Evolutionary conservation across 2,797 vertebrate species (phyloP).

Genomic region (Erithacus rubecula): DNA sequence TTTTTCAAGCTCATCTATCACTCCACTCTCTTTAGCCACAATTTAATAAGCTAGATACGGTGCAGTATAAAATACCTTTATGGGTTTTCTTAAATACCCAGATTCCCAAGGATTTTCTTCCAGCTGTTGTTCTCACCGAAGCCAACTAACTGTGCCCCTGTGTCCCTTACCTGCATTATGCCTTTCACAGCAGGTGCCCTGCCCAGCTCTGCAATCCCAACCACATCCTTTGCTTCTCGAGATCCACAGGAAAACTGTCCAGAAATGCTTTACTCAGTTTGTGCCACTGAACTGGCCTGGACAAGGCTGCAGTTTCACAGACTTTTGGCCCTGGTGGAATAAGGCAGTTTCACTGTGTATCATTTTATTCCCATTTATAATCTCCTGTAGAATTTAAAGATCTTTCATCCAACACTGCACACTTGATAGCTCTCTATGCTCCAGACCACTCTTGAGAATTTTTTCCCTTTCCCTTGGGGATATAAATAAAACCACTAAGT

Average conservation of each 20-base stretch:
- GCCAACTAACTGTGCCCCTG: not conserved
- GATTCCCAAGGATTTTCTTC: not conserved
- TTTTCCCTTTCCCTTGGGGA: not conserved
- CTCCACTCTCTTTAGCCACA: not conserved
- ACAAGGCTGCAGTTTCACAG: not conserved
- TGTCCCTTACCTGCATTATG: not conserved
- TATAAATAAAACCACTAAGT: not conserved
- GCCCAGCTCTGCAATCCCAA: not conserved
- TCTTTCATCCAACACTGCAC: not conserved
- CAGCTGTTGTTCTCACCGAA: not conserved
- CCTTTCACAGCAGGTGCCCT: not conserved
- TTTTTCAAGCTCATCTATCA: not conserved
- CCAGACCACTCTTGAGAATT: not conserved
- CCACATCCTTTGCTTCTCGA: not conserved
- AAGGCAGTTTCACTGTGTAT: not conserved
- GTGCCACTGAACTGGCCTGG: not conserved
- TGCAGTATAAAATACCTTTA: not conserved
- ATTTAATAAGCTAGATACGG: not conserved
- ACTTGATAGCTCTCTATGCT: not conserved
- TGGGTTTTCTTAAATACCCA: not conserved
- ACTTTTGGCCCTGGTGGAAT: not conserved
- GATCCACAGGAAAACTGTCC: not conserved
- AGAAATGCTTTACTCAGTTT: not conserved
- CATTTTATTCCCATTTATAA: not conserved
- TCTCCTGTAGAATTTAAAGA: not conserved